These are phyloP conservation scores for Pygocentrus nattereri DNA, from an alignment of 2,797 vertebrate species.

Conservation along the genomic window DNA sequence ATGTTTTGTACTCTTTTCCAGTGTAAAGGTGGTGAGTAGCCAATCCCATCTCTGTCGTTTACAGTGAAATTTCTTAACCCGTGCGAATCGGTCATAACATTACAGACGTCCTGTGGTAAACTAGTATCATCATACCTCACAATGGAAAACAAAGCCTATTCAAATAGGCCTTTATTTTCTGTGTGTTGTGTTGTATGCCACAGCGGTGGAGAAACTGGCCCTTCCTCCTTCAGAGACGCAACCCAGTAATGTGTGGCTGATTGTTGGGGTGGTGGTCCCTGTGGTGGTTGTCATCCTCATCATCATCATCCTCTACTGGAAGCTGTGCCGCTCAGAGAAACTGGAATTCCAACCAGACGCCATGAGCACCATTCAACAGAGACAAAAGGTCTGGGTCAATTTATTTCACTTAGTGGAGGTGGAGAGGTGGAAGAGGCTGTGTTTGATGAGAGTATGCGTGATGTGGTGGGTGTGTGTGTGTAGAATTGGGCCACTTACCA, in stretches of 20 bases:
- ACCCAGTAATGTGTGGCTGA: slow-evolving; percentile 92
- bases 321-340: slow-evolving; percentile 95
- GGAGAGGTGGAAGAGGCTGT: background rate
- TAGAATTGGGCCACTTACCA: slow-evolving; percentile 73
- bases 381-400: slow-evolving; percentile 89
- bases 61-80: no score
- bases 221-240: slow-evolving; percentile 85
- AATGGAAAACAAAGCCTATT: no score
- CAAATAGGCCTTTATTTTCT: no score
- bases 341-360: slow-evolving; percentile 96
- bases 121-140: no score
- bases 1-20: no score
- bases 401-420: slow-evolving; percentile 37
- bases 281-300: slow-evolving; percentile 91
- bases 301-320: slow-evolving; percentile 96
- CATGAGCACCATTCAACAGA: slow-evolving; percentile 93
- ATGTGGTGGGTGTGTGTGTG: background rate
- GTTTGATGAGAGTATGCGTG: slow-evolving; percentile 4
- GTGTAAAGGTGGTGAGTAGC: no score
- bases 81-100: no score
- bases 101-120: no score
- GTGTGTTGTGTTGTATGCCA: slow-evolving; percentile 10
- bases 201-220: slow-evolving; percentile 89
- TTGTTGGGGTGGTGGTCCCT: slow-evolving; percentile 91
- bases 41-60: no score